Base-by-base conservation (phyloP, 2,113 vertebrate genomes). In the Zosterops borbonicus region DNA sequence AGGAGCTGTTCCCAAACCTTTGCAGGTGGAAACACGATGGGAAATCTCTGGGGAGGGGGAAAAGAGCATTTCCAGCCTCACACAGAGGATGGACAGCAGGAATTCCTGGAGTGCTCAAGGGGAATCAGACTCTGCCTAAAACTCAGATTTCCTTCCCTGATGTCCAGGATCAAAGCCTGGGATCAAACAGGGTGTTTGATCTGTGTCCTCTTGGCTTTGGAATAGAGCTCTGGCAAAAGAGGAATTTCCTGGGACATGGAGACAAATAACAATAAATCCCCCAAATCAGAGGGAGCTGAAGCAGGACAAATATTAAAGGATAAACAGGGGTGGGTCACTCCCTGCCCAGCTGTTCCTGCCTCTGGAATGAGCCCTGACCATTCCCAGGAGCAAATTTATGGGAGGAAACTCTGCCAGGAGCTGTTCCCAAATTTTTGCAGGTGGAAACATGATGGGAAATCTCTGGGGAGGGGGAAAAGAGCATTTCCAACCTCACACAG, bases 341-440 rank as follows among this genome's bases (percentile, higher is more conserved):
- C 9, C 46, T 11, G 20, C 6, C 44, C 37, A 39, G 37, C 37
- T 39, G 37, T 39, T 39, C 37, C 35, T 35, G 35, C 35, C 35
- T 35, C 50, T 3, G 10, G 5, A 9, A n/a, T n/a, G n/a, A n/a
- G n/a, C n/a, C 62, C 58, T 21, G 69, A 12, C 14, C 29, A 2
- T 1, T 15, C 73, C 62, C 31, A 9, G 14, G 29, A 8, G 0
- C 1, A 9, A 4, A 3, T 2, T 3, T 42, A 4, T 0, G 69
- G 46, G 4, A n/a, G 49, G 44, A 14, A 15, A 33, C 8, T 2
- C 14, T 17, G 29, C 0, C 28, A 3, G 58, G 22, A 59, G 22
- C n/a, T 37, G 5, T 2, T 25, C 50, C 11, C 37, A 12, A 3
- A 1, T 35, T 12, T 25, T 3, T 55, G 39, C 39, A 7, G 59